Conservation (phyloP, 2,888 invertebrate species). For the Xestia sexstrigata region DNA sequence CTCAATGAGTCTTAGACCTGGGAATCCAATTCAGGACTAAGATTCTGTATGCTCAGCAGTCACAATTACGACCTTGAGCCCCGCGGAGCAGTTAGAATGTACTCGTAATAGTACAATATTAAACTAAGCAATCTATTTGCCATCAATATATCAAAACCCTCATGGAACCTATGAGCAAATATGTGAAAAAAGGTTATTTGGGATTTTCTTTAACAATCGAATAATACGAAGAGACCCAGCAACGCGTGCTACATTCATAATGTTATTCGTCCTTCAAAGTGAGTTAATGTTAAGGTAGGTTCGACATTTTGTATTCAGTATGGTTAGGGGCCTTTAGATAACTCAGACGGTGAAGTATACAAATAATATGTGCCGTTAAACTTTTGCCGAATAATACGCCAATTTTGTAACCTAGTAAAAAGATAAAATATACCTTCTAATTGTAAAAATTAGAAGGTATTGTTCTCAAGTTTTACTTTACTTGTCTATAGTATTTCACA, state of each 20-base stretch:
- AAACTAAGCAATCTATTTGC: slow-evolving; percentile 6
- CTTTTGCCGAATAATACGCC: background rate
- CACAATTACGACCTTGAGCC: background rate
- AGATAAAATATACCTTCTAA: no score
- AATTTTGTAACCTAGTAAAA: background rate
- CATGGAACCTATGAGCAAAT: slow-evolving; percentile 22
- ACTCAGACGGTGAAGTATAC: background rate
- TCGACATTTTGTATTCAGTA: slow-evolving; percentile 39
- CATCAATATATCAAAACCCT: slow-evolving; percentile 19
- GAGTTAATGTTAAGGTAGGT: slow-evolving; percentile 44
- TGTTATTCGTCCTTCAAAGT: slow-evolving; percentile 36
- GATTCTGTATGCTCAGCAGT: background rate
- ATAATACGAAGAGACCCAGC: slow-evolving; percentile 39
- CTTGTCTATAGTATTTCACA: no score
- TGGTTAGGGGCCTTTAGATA: slow-evolving; percentile 19
- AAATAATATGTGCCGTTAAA: background rate
- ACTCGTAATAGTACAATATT: background rate
- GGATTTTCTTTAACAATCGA: slow-evolving; percentile 44
- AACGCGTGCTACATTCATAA: slow-evolving; percentile 43
- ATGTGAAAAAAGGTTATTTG: slow-evolving; percentile 26
- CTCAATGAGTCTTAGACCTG: background rate
- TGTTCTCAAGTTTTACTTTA: background rate
- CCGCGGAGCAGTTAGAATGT: background rate
- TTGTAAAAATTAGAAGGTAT: background rate
- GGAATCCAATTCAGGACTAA: background rate